phyloP scores from a whole-genome alignment of 2,797 vertebrate species.

The Sarcophilus harrisii region DNA sequence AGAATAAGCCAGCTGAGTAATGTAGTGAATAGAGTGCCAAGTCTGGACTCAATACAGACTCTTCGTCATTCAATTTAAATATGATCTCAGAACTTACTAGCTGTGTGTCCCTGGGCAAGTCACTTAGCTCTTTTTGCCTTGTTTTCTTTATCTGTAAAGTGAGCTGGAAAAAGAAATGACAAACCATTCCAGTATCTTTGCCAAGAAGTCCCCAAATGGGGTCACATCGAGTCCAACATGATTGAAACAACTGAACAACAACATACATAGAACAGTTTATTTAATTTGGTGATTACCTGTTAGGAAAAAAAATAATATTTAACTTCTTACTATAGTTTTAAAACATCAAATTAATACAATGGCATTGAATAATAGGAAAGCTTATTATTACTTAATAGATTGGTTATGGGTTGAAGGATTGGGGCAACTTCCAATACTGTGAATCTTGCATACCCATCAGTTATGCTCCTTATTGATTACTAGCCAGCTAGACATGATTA shows the following conservation, averaged over 20 bases:
- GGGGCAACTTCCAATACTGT: not conserved
- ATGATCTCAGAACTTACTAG: not conserved
- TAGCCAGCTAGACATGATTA: not conserved
- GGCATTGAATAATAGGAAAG: constrained; percentile 13
- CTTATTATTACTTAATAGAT: constrained; percentile 25
- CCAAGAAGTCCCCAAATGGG: not conserved
- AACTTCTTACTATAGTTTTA: not conserved
- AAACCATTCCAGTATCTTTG: not conserved
- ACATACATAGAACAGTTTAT: not conserved
- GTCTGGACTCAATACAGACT: too few species aligned
- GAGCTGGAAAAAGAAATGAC: not conserved
- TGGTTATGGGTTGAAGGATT: constrained; percentile 8
- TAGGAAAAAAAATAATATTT: constrained; percentile 13
- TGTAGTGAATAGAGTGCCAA: too few species aligned
- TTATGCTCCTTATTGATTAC: not conserved
- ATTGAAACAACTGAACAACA: not conserved
- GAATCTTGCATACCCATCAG: not conserved
- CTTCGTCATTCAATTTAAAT: not conserved
- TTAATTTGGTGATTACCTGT: constrained; percentile 16
- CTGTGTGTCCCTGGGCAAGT: not conserved
- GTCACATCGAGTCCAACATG: not conserved
- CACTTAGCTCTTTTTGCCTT: not conserved
- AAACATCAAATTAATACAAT: constrained; percentile 35
- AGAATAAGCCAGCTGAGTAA: too few species aligned
- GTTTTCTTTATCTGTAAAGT: not conserved